Evolutionary conservation across 1,140 invertebrate genomes (phyloP).

Genomic region (Orchesella cincta): DNA sequence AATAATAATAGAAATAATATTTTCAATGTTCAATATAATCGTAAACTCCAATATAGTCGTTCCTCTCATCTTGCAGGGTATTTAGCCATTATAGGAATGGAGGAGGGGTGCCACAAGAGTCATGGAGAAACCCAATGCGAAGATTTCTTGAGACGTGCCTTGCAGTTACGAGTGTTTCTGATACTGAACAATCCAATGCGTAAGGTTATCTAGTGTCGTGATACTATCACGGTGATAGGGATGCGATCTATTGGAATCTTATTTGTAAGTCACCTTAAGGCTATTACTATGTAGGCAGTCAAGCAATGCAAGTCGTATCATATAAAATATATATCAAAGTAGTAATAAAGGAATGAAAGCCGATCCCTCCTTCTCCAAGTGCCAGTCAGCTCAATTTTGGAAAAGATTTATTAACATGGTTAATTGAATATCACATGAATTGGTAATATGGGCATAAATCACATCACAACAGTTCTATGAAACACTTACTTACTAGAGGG

Average conservation of each 20-base stretch:
- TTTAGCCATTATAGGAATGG: background rate
- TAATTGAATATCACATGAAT: conserved; percentile 52
- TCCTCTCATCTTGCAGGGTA: no score
- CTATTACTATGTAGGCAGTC: background rate
- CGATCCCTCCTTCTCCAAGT: background rate
- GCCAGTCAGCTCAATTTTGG: background rate
- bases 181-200: no score
- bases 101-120: background rate
- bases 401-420: conserved; percentile 49
- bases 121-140: no score
- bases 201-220: background rate
- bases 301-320: no score
- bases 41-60: background rate
- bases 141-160: no score
- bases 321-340: no score
- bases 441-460: conserved; percentile 49
- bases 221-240: background rate
- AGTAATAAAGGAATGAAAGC: background rate
- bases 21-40: background rate
- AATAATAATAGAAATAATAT: background rate
- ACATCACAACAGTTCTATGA: conserved; percentile 38
- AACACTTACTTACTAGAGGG: no score
- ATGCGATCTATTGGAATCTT: background rate
- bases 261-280: background rate
- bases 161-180: no score